Evolutionary conservation across 2,888 invertebrate genomes (phyloP), one percentile per base, ranked within the genome.

Genomic region (Pheosia tremula): DNA sequence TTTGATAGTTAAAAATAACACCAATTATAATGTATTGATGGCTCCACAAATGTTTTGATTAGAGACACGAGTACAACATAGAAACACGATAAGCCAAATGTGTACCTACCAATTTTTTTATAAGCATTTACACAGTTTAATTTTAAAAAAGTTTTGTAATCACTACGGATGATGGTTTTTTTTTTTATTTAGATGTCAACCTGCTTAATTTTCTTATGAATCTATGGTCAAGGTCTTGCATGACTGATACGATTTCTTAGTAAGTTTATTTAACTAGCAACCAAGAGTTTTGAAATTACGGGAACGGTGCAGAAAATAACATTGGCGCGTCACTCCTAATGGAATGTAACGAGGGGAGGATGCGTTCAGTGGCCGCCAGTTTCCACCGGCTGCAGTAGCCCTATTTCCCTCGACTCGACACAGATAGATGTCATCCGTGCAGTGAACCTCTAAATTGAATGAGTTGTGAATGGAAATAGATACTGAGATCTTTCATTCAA

Each of bases 371-470:
- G 62, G 45, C 43, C 54, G 56, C 50, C 56, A 43, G 24, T 53
- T 53, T 9, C 36, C 36, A 47, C 47, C 47, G 5, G n/a, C 47
- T 47, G 47, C 63, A 60, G 64, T 70, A 57, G 56, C 64, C 67
- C 66, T 66, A 67, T 61, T 58, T 68, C 72, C 62, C 62, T 63
- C 66, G n/a, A 4, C 47, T n/a, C 47, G 70, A 63, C 69, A 65
- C 71, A 75, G 74, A 77, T 74, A 70, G 67, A 77, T 80, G 75
- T 71, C 78, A 74, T 78, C 78, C 78, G 82, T 78, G 71, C 74
- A 72, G 70, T 75, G 81, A 82, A 79, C 79, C 71, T 72, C 72
- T 72, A 78, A 83, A 84, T 85, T 84, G 78, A 72, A 70, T 76
- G 75, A 80, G 76, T 76, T 74, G 75, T 69, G 72, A 64, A 68